These are phyloP conservation scores for Gortyna flavago DNA, from an alignment of 2,888 invertebrate genomes.

Conservation along the genomic window DNA sequence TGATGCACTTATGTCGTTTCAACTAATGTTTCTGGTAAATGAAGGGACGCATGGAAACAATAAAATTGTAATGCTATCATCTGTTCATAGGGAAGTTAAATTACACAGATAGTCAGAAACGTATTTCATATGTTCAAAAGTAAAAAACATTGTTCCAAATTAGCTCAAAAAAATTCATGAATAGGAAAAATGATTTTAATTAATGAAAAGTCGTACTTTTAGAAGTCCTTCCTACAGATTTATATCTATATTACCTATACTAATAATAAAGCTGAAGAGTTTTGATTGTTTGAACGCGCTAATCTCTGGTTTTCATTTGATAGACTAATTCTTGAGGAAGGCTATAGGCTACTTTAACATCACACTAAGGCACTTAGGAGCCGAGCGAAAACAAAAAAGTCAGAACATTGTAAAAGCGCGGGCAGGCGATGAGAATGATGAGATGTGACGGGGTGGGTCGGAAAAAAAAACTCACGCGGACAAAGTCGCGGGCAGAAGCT, in stretches of 20 bases:
- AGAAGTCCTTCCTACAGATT: background rate
- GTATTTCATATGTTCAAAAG: background rate
- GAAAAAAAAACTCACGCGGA: background rate
- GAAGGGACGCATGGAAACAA: slow-evolving; percentile 48
- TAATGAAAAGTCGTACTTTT: background rate
- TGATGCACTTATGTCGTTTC: slow-evolving; percentile 68
- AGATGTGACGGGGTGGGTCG: background rate
- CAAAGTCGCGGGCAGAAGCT: background rate
- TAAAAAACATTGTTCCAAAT: background rate
- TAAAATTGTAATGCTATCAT: slow-evolving; percentile 45
- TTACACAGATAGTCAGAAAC: background rate
- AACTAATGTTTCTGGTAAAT: slow-evolving; percentile 34
- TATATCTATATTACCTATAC: too few relatives aligned
- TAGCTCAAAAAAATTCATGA: background rate
- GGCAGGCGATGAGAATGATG: background rate
- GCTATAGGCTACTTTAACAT: background rate
- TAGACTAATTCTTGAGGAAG: background rate
- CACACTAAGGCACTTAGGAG: background rate
- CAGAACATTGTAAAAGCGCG: background rate
- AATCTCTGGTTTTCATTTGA: too few relatives aligned
- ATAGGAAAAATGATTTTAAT: slow-evolving; percentile 3
- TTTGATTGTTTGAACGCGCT: background rate
- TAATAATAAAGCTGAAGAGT: background rate
- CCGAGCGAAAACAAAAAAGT: background rate
- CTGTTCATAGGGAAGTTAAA: slow-evolving; percentile 9